These are phyloP conservation scores for Umimayanthus kanabou DNA, from an alignment of 92 coral and sea anemone genomes.

Conservation along the genomic window DNA sequence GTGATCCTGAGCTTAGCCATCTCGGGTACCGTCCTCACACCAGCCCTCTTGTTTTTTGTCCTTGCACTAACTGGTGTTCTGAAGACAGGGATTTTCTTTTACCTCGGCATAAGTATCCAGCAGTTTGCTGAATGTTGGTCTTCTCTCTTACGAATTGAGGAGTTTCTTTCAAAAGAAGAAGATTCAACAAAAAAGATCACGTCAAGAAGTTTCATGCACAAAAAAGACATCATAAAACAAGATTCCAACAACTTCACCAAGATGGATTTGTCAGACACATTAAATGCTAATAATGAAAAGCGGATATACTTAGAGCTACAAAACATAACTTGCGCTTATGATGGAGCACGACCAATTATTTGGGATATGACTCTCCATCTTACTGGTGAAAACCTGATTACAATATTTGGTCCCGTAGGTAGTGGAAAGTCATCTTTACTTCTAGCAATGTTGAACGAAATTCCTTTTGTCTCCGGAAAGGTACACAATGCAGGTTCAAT, in stretches of 20 bases:
- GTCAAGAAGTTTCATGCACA: neutral
- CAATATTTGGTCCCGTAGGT: slow-evolving; percentile 1
- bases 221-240: neutral
- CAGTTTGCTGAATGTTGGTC: neutral
- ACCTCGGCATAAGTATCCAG: slow-evolving; percentile 1
- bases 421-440: neutral
- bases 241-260: neutral
- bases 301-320: neutral
- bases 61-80: neutral
- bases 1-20: too few relatives aligned
- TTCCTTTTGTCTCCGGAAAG: neutral
- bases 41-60: neutral
- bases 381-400: neutral
- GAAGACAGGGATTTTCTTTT: neutral
- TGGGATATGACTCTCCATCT: neutral
- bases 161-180: neutral
- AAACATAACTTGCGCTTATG: neutral
- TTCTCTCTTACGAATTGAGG: too few relatives aligned
- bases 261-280: neutral
- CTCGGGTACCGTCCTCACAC: too few relatives aligned
- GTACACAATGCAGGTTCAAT: neutral
- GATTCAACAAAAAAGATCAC: neutral
- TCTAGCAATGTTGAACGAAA: too few relatives aligned
- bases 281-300: neutral
- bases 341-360: neutral